Base-by-base conservation (phyloP, 2,113 vertebrate species). In the Pterocles orientalis region DNA sequence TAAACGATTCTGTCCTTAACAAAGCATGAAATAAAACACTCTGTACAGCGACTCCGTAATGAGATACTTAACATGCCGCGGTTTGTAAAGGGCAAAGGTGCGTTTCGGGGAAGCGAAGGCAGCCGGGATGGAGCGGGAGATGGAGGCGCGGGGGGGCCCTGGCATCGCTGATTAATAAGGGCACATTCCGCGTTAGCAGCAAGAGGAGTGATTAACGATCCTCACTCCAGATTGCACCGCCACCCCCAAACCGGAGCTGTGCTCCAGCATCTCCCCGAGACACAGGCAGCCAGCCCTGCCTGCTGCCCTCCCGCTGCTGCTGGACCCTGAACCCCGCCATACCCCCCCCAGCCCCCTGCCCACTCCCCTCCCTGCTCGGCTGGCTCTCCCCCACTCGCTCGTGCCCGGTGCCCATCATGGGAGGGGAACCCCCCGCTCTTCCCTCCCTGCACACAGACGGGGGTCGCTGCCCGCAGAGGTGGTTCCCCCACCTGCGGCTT, bases 21-120 rank as follows among this genome's bases (percentile, higher is more conserved):
- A 94, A 96, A 95, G 96, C 95, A 86, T 96, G 95, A 97, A 97
- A 96, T 93, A 95, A 97, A 96, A 84, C 84, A 94, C 78, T 69
- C 82, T 54, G 71, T 70, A 41, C 23, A 64, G 68, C 4, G 29
- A 21, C 33, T 81, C 84, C 7, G 51, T 86, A 82, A 91, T 75
- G 84, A 93, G 90, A 19, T 48, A 62, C 77, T 62, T 45, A 61
- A 64, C 71, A 72, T 8, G 66, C 60, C 4, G 75, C 41, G 56
- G 41, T 92, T 81, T 93, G 93, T 48, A 92, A 94, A 95, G 91
- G 82, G 87, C 87, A 84, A 84, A 75, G 2, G 70, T 14, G 36
- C 61, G 31, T 78, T 84, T 79, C 81, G 33, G 92, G 58, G 84
- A 34, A 58, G 58, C 0, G 7, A 36, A 50, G 1, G 0, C 14